phyloP scores from a whole-genome alignment of 2,113 vertebrate genomes.

The Ranitomeya imitator region DNA sequence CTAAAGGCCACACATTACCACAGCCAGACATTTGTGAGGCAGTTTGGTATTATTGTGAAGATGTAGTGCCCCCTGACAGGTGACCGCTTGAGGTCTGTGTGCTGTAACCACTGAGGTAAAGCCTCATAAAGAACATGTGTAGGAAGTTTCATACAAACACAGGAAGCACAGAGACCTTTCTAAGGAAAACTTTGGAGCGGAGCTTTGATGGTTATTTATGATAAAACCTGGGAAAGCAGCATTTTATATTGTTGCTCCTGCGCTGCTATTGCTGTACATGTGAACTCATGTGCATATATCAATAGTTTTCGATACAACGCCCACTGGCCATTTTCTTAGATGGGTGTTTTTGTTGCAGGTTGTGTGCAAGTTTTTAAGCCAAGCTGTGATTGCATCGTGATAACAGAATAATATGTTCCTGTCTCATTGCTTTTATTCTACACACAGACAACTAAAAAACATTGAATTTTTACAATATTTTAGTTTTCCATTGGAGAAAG shows the following conservation, averaged over 20 bases:
- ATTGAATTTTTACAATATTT: not conserved
- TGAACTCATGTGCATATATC: slow-evolving; percentile 74
- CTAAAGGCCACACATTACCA: not conserved
- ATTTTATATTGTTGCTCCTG: slow-evolving; percentile 79
- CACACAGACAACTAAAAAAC: not conserved
- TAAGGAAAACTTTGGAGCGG: slow-evolving; percentile 73
- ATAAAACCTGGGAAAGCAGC: slow-evolving; percentile 85
- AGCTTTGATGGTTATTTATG: slow-evolving; percentile 77
- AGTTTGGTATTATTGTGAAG: not conserved
- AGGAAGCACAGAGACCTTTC: slow-evolving; percentile 77
- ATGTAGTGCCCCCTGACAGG: slow-evolving; percentile 67
- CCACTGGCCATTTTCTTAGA: slow-evolving; percentile 62
- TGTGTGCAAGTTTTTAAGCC: slow-evolving; percentile 57
- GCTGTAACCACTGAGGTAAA: slow-evolving; percentile 66
- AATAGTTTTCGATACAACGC: slow-evolving; percentile 67
- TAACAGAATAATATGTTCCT: slow-evolving; percentile 62
- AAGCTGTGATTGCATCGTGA: slow-evolving; percentile 68
- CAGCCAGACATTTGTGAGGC: not conserved
- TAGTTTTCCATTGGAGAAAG: not conserved
- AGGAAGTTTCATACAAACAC: slow-evolving; percentile 84
- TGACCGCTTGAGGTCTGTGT: slow-evolving; percentile 66
- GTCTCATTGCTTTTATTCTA: not conserved
- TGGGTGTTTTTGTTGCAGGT: slow-evolving; percentile 74
- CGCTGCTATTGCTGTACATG: slow-evolving; percentile 72
- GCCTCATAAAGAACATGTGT: slow-evolving; percentile 70